phyloP scores from a whole-genome alignment of 2,888 invertebrate species.

The Aspidapion aeneum region DNA sequence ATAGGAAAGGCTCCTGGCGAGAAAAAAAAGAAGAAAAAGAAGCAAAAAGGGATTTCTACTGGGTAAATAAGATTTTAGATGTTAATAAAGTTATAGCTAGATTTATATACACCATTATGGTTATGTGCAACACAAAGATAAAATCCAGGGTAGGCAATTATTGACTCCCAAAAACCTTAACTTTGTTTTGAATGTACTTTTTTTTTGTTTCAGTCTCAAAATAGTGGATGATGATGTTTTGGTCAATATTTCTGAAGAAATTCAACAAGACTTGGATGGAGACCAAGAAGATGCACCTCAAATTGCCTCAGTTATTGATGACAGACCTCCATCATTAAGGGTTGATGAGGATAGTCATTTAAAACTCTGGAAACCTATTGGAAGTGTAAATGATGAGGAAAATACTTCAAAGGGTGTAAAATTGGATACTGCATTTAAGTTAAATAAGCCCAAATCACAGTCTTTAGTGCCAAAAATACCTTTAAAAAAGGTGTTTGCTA shows the following conservation, averaged over 20 bases:
- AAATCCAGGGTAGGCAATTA: too few species aligned
- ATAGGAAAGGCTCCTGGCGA: slow-evolving; percentile 60
- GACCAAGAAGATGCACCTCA: slow-evolving; percentile 87
- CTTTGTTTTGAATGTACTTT: too few species aligned
- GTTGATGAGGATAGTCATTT: slow-evolving; percentile 42
- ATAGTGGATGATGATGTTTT: slow-evolving; percentile 83
- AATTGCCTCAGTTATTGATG: slow-evolving; percentile 85
- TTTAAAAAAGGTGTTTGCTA: not conserved
- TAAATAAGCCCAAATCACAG: not conserved
- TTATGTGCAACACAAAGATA: too few species aligned
- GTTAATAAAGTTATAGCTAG: too few species aligned
- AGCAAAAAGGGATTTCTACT: slow-evolving; percentile 34
- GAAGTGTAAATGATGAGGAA: slow-evolving; percentile 22
- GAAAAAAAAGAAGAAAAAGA: slow-evolving; percentile 65
- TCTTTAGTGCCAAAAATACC: slow-evolving; percentile 22
- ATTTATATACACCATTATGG: too few species aligned
- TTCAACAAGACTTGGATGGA: slow-evolving; percentile 65
- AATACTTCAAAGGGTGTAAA: slow-evolving; percentile 10
- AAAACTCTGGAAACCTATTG: slow-evolving; percentile 43
- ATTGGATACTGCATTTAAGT: slow-evolving; percentile 23
- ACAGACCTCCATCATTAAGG: slow-evolving; percentile 64
- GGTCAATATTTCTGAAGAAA: slow-evolving; percentile 58
- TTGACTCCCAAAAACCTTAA: too few species aligned
- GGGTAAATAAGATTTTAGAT: slow-evolving; percentile 28
- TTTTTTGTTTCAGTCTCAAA: slow-evolving; percentile 61